Conservation (phyloP, 2,888 invertebrate species). For the Lomographa bimaculata region DNA sequence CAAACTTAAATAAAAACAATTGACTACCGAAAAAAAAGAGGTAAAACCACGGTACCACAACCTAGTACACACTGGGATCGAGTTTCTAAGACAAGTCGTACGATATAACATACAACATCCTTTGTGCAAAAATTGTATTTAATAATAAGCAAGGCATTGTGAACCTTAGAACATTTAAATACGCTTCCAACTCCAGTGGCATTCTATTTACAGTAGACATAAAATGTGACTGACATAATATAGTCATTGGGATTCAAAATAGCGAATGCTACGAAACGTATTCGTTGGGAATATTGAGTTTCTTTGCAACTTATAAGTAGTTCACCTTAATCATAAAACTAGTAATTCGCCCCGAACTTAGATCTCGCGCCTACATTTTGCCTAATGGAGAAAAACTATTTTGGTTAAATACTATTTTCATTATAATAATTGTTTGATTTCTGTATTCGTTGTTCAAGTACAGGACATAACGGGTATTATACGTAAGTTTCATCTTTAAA, state of each 20-base stretch:
- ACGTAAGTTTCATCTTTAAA: no score
- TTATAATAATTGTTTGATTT: no score
- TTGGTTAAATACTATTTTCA: no score
- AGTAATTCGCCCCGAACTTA: no score
- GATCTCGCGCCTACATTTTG: no score
- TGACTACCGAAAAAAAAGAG: conserved; percentile 46
- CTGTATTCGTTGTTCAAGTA: no score
- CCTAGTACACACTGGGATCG: conserved; percentile 35
- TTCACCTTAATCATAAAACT: conserved; percentile 52
- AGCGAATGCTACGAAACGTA: conserved; percentile 42
- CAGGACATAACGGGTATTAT: no score
- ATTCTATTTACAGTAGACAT: conserved; percentile 42
- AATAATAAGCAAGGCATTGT: conserved; percentile 17
- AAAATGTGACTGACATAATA: conserved; percentile 45
- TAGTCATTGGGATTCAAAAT: conserved; percentile 55
- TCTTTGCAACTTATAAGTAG: conserved; percentile 19
- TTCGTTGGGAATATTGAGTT: conserved; percentile 51
- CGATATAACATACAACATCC: conserved; percentile 37
- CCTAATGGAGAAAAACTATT: no score
- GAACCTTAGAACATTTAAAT: conserved; percentile 16
- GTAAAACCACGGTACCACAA: conserved; percentile 47
- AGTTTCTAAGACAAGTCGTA: conserved; percentile 53
- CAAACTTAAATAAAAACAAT: conserved; percentile 57
- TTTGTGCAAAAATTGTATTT: conserved; percentile 12
- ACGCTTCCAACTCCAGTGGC: conserved; percentile 35